Conservation (phyloP, 2,113 vertebrate species). For the Seriola quinqueradiata region DNA sequence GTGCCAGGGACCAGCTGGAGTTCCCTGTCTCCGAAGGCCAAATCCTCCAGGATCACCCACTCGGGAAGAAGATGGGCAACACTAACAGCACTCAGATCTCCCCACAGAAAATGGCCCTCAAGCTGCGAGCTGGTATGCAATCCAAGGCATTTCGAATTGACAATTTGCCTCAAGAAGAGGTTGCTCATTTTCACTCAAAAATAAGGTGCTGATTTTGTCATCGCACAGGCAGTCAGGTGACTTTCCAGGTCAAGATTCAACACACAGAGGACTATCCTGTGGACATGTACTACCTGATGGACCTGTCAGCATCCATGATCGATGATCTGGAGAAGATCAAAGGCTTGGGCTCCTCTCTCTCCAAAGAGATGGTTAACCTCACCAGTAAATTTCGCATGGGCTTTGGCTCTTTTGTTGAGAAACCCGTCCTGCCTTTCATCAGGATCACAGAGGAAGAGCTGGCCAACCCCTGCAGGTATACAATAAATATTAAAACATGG, state of each 20-base stretch:
- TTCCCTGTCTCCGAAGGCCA: conserved; percentile 87
- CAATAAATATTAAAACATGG: conserved; percentile 4
- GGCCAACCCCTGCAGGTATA: conserved; percentile 94
- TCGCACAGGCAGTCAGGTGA: conserved; percentile 87
- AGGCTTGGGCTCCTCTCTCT: conserved; percentile 91
- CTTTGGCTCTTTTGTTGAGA: conserved; percentile 98
- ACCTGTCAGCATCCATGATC: conserved; percentile 95
- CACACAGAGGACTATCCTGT: conserved; percentile 96
- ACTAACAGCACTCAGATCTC: conserved; percentile 90
- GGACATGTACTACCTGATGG: conserved; percentile 99
- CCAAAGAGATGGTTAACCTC: conserved; percentile 94
- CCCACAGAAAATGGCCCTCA: conserved; percentile 91
- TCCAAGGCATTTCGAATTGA: background rate
- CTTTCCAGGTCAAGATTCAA: conserved; percentile 92
- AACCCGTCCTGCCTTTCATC: conserved; percentile 95
- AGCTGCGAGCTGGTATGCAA: conserved; percentile 89
- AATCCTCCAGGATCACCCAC: conserved; percentile 85
- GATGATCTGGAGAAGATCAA: conserved; percentile 95
- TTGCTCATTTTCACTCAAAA: conserved; percentile 4
- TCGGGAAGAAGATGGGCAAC: conserved; percentile 83
- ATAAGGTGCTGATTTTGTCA: conserved; percentile 15
- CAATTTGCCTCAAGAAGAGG: background rate
- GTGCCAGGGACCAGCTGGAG: conserved; percentile 84
- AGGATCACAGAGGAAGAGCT: conserved; percentile 90
- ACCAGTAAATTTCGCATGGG: conserved; percentile 97